These are phyloP conservation scores for Hucho hucho DNA, from an alignment of 2,113 vertebrate species.

Conservation along the genomic window DNA sequence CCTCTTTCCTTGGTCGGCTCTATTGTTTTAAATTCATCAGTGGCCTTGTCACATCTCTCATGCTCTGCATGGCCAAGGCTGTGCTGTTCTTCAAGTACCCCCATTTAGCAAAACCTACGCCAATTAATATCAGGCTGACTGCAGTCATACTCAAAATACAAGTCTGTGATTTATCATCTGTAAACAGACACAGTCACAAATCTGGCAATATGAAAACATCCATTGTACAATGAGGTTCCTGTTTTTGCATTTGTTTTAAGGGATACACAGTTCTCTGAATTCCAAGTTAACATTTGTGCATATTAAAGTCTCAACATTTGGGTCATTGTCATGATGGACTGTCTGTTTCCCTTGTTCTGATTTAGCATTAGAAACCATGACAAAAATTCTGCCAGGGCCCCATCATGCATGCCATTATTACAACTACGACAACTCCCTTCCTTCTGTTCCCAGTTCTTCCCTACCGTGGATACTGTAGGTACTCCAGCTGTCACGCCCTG, in stretches of 20 bases:
- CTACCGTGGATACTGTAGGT: too few species aligned
- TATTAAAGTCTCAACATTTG: not conserved
- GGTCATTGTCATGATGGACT: not conserved
- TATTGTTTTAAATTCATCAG: slow-evolving; percentile 62
- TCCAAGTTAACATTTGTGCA: not conserved
- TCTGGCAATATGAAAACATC: not conserved
- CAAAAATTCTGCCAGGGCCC: too few species aligned
- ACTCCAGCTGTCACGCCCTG: too few species aligned
- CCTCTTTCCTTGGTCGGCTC: slow-evolving; percentile 42
- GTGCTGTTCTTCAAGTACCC: slow-evolving; percentile 34
- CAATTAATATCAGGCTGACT: slow-evolving; percentile 49
- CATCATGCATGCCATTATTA: too few species aligned
- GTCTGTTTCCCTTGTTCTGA: slow-evolving; percentile 4
- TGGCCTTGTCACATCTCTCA: slow-evolving; percentile 48
- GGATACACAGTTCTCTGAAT: not conserved
- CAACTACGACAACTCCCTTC: too few species aligned
- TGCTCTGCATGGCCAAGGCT: slow-evolving; percentile 33
- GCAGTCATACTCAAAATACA: slow-evolving; percentile 44
- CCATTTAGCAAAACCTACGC: slow-evolving; percentile 30
- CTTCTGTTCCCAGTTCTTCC: too few species aligned
- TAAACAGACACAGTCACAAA: slow-evolving; percentile 27
- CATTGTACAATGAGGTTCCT: not conserved
- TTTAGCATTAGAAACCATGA: not conserved
- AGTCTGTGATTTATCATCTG: slow-evolving; percentile 49
- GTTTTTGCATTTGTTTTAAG: not conserved